phyloP scores from a whole-genome alignment of 2,888 invertebrate genomes.

The Tiphia femorata region DNA sequence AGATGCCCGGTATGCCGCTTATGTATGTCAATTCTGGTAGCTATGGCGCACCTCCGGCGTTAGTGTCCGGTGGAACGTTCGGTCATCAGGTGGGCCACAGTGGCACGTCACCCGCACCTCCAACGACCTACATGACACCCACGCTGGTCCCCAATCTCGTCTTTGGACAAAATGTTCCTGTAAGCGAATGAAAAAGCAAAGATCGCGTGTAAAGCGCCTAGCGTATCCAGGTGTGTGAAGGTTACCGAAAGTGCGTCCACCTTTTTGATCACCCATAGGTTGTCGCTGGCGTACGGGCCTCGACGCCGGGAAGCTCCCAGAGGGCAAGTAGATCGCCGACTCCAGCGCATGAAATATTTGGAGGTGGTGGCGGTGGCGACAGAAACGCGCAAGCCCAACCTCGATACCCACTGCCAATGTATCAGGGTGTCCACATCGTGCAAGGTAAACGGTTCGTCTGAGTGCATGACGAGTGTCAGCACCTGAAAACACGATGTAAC shows the following conservation, averaged over 20 bases:
- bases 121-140: constrained; percentile 61
- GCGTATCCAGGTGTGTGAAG: too few relatives aligned
- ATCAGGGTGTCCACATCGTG: constrained; percentile 66
- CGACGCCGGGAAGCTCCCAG: constrained; percentile 63
- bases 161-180: constrained; percentile 65
- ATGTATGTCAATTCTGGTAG: constrained; percentile 66
- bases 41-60: constrained; percentile 57
- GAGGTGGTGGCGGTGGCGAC: constrained; percentile 58
- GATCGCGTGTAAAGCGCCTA: too few relatives aligned
- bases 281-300: constrained; percentile 59
- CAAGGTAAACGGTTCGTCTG: constrained; percentile 63
- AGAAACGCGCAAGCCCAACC: constrained; percentile 63
- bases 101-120: constrained; percentile 58
- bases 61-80: constrained; percentile 59
- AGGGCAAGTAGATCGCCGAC: constrained; percentile 65
- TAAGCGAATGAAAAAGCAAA: constrained; percentile 43
- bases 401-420: constrained; percentile 68
- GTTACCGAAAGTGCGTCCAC: not conserved
- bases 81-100: constrained; percentile 60
- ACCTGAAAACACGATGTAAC: too few relatives aligned
- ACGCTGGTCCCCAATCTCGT: constrained; percentile 63
- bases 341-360: constrained; percentile 62
- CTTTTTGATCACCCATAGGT: constrained; percentile 24
- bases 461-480: too few relatives aligned
- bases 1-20: constrained; percentile 63